Evolutionary conservation across 2,888 invertebrate genomes (phyloP).

Genomic region (Drosophila kanekoi): DNA sequence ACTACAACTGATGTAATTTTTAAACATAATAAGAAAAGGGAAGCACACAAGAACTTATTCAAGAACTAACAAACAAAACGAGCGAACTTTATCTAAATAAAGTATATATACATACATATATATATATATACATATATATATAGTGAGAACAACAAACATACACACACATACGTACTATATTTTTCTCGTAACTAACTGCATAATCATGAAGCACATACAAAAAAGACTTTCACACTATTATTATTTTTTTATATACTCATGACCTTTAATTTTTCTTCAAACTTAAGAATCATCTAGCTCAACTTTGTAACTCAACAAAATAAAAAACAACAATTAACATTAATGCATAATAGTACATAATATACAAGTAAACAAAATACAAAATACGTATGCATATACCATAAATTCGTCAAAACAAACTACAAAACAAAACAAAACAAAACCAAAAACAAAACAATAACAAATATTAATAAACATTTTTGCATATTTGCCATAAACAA

Average conservation of each 20-base stretch:
- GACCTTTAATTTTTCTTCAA: slow-evolving; percentile 54
- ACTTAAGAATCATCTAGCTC: slow-evolving; percentile 52
- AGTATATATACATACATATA: slow-evolving; percentile 16
- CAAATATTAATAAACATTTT: slow-evolving; percentile 36
- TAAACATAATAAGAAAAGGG: slow-evolving; percentile 32
- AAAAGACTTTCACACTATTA: slow-evolving; percentile 36
- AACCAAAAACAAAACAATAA: slow-evolving; percentile 7
- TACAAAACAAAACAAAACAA: slow-evolving; percentile 10
- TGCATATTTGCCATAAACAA: slow-evolving; percentile 46
- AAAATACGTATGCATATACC: slow-evolving; percentile 47
- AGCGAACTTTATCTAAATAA: slow-evolving; percentile 45
- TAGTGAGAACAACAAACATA: slow-evolving; percentile 33
- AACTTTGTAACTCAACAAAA: slow-evolving; percentile 44
- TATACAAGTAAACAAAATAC: slow-evolving; percentile 29
- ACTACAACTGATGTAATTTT: slow-evolving; percentile 59
- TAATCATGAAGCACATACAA: slow-evolving; percentile 18
- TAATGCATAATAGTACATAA: slow-evolving; percentile 39
- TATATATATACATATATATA: slow-evolving; percentile 33
- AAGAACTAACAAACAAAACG: slow-evolving; percentile 38
- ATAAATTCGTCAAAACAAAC: slow-evolving; percentile 45
- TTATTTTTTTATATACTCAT: slow-evolving; percentile 33
- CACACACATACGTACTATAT: slow-evolving; percentile 68
- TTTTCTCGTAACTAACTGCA: slow-evolving; percentile 64
- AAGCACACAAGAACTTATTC: slow-evolving; percentile 41
- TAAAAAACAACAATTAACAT: slow-evolving; percentile 50